phyloP scores from a whole-genome alignment of 1,140 invertebrate species.

The Macrostomum lignano region DNA sequence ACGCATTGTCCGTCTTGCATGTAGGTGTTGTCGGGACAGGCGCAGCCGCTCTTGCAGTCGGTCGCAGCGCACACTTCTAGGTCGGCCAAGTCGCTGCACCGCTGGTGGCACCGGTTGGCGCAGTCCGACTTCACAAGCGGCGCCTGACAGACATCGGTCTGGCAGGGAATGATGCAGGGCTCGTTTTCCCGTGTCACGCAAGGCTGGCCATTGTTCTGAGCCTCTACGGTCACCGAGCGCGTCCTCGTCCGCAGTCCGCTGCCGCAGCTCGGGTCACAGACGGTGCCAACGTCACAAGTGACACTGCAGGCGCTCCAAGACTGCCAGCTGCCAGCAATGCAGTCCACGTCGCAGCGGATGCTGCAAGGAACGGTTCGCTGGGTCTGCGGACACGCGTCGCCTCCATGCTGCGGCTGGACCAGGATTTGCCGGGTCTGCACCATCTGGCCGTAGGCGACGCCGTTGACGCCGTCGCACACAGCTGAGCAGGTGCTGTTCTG shows the following conservation, averaged over 20 bases:
- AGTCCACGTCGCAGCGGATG: background rate
- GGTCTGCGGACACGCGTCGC: background rate
- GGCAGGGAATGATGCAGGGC: background rate
- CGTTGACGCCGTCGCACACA: background rate
- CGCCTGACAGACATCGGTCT: background rate
- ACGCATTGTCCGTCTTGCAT: constrained; percentile 1
- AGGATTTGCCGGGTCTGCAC: background rate
- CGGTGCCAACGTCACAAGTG: background rate
- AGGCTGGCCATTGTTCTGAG: background rate
- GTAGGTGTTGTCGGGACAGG: constrained; percentile 1
- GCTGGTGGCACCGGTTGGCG: background rate
- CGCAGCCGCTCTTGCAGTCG: background rate
- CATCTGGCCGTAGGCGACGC: background rate
- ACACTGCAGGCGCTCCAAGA: background rate
- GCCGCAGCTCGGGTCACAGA: constrained; percentile 1
- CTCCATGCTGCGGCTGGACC: background rate
- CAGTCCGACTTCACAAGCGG: background rate
- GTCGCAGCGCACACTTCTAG: background rate
- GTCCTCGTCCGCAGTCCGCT: background rate
- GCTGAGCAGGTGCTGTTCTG: background rate
- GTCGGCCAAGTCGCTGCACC: background rate
- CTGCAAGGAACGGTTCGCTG: background rate
- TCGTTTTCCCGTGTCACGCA: background rate
- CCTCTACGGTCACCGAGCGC: background rate
- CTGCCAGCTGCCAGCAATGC: background rate